Evolutionary conservation across 1,140 invertebrate species (phyloP).

Genomic region (Zaprionus camerounensis): DNA sequence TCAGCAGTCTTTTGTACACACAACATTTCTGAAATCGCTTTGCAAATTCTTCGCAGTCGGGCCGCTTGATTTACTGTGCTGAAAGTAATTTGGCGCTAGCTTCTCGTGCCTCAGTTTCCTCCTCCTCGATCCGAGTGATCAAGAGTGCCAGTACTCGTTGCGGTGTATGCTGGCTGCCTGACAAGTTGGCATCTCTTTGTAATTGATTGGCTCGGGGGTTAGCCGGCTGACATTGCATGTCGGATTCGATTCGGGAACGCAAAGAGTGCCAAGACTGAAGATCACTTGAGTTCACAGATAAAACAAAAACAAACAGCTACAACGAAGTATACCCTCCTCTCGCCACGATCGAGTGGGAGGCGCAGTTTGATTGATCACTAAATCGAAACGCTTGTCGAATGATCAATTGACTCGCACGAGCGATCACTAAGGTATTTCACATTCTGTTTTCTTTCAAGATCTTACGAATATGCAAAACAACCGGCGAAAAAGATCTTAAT

Average conservation of each 20-base stretch:
- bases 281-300: slow-evolving; percentile 38
- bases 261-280: slow-evolving; percentile 18
- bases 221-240: slow-evolving; percentile 73
- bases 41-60: slow-evolving; percentile 65
- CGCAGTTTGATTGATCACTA: slow-evolving; percentile 50
- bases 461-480: not conserved
- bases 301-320: slow-evolving; percentile 15
- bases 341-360: slow-evolving; percentile 30
- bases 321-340: not conserved
- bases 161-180: slow-evolving; percentile 59
- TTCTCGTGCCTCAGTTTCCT: slow-evolving; percentile 45
- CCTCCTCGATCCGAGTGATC: slow-evolving; percentile 23
- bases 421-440: not conserved
- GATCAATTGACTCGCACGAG: slow-evolving; percentile 22
- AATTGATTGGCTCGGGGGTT: slow-evolving; percentile 76
- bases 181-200: slow-evolving; percentile 80
- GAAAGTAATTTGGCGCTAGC: slow-evolving; percentile 78
- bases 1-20: slow-evolving; percentile 79
- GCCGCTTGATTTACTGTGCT: slow-evolving; percentile 71
- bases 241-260: slow-evolving; percentile 62
- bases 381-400: slow-evolving; percentile 43
- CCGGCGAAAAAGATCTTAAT: not conserved
- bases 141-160: slow-evolving; percentile 15
- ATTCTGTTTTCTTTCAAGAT: not conserved
- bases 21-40: slow-evolving; percentile 66